A percentile compares a stretch with the other conserved stretches of the same genome.
phyloP scores from a whole-genome alignment of 2,797 vertebrate genomes.

The Aplochiton taeniatus region DNA sequence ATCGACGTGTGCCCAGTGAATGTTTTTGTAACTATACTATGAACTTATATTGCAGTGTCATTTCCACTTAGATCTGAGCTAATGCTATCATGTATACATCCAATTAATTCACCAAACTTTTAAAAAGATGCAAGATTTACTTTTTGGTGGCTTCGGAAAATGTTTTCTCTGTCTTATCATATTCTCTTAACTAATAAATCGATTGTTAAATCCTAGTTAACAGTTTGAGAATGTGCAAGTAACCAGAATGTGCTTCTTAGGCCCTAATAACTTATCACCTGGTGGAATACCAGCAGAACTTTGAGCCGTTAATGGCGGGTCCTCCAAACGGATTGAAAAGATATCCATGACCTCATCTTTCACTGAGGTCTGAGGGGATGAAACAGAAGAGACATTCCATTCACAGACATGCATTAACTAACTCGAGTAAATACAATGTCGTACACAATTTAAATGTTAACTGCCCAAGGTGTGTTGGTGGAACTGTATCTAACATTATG shows the following conservation, averaged over 20 bases:
- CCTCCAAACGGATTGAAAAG: constrained; percentile 43
- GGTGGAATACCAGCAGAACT: constrained; percentile 21
- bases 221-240: not conserved
- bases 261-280: constrained; percentile 35
- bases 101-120: no score
- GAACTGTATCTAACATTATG: not conserved
- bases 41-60: not conserved
- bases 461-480: no score
- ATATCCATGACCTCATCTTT: constrained; percentile 57
- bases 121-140: no score
- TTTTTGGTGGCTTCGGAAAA: no score
- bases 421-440: no score
- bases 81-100: no score
- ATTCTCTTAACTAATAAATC: no score
- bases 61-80: not conserved
- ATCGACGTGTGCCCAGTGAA: no score
- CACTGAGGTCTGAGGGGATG: constrained; percentile 36
- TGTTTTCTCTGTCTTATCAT: no score
- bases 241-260: constrained; percentile 6
- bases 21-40: not conserved
- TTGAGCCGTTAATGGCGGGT: constrained; percentile 18
- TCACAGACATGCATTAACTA: no score
- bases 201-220: not conserved
- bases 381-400: constrained; percentile 8
- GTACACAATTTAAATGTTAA: no score